A percentile compares a stretch with the other conserved stretches of the same genome.
Evolutionary conservation across 2,888 invertebrate genomes (phyloP).

Genomic region (Coenonympha arcania): DNA sequence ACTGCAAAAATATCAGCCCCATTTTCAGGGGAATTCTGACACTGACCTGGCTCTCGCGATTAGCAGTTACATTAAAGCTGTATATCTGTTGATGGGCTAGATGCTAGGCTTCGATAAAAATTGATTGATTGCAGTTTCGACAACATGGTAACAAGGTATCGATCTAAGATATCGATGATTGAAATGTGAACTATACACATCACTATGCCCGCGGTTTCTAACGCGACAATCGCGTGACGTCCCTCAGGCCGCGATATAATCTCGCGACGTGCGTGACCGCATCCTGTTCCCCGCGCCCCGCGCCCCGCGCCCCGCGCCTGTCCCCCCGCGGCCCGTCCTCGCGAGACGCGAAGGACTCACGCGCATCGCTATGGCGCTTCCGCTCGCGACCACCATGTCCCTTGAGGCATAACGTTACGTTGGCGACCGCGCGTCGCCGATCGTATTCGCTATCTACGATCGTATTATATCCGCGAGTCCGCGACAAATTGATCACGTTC

Average conservation of each 20-base stretch:
- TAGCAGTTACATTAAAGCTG: too few relatives aligned
- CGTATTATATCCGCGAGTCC: too few relatives aligned
- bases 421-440: neutral
- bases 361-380: conserved; percentile 28
- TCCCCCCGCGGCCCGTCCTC: conserved; percentile 20
- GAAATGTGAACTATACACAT: neutral
- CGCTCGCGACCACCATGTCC: conserved; percentile 28
- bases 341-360: conserved; percentile 28
- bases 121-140: too few relatives aligned
- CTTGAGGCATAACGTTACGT: conserved; percentile 21
- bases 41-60: too few relatives aligned
- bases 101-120: too few relatives aligned
- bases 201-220: conserved; percentile 25
- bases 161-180: conserved; percentile 3
- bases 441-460: too few relatives aligned
- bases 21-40: too few relatives aligned
- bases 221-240: conserved; percentile 26
- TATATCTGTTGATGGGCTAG: too few relatives aligned
- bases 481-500: too few relatives aligned
- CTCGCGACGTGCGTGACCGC: conserved; percentile 54
- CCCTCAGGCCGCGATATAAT: conserved; percentile 31
- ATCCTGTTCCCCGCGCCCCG: conserved; percentile 45
- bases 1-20: too few relatives aligned
- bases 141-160: too few relatives aligned
- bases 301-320: conserved; percentile 17